These are phyloP conservation scores for Turdus rufiventris DNA, from an alignment of 2,113 vertebrate genomes.

Conservation along the genomic window DNA sequence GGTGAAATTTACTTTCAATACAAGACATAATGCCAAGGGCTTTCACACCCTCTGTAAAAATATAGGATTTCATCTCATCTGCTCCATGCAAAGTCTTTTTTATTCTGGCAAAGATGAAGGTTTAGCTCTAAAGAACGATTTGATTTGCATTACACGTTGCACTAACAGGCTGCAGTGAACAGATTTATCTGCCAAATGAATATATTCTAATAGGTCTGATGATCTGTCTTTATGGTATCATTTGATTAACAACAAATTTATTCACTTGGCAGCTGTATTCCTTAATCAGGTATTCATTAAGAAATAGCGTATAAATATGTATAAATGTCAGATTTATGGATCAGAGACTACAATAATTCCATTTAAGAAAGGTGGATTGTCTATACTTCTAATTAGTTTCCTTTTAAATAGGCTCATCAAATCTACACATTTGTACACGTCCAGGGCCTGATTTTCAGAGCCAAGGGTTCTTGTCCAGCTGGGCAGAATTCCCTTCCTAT, in stretches of 20 bases:
- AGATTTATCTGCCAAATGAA: constrained; percentile 59
- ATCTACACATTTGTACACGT: not conserved
- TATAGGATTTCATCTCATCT: constrained; percentile 37
- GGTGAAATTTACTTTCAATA: constrained; percentile 55
- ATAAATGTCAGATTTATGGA: constrained; percentile 72
- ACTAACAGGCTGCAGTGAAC: constrained; percentile 29
- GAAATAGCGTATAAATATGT: constrained; percentile 69
- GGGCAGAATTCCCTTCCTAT: not conserved
- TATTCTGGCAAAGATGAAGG: constrained; percentile 21
- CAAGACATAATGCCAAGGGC: constrained; percentile 23
- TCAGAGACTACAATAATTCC: constrained; percentile 57
- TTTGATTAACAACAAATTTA: constrained; percentile 75
- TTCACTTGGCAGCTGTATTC: constrained; percentile 74
- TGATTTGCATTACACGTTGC: constrained; percentile 25
- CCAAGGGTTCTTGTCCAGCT: not conserved
- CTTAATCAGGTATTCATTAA: constrained; percentile 73
- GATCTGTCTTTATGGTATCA: constrained; percentile 68
- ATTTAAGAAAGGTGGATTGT: constrained; percentile 52
- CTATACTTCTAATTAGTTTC: constrained; percentile 36
- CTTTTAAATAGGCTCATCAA: constrained; percentile 5
- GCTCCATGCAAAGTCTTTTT: not conserved
- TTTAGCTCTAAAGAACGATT: constrained; percentile 52
- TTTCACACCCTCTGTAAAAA: not conserved
- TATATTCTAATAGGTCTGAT: constrained; percentile 71
- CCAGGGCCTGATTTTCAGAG: not conserved